A percentile compares a stretch with the other conserved stretches of the same genome.
Conservation (phyloP, 2,113 vertebrate species). For the Amphilophus citrinellus region DNA sequence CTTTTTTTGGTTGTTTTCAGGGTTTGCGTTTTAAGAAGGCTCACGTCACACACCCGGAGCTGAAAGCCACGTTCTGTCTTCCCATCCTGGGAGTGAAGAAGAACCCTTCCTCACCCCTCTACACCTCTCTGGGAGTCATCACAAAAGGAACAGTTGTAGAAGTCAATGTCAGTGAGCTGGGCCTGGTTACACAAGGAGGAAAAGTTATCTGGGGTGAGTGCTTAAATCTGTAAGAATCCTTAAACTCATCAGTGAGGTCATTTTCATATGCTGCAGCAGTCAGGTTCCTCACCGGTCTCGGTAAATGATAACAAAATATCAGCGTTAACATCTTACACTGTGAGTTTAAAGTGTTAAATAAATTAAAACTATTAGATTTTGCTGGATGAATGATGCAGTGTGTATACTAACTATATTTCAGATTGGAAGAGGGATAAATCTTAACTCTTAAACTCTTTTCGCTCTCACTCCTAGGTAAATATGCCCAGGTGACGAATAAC, state of each 20-base stretch:
- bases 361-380: background rate
- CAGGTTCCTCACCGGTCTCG: background rate
- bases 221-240: background rate
- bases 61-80: conserved; percentile 97
- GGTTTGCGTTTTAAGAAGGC: conserved; percentile 98
- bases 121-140: conserved; percentile 95
- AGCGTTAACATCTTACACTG: background rate
- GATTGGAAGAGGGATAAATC: background rate
- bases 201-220: conserved; percentile 99
- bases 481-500: conserved; percentile 98
- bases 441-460: background rate
- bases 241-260: background rate
- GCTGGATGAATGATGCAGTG: background rate
- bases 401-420: background rate
- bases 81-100: conserved; percentile 98
- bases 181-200: conserved; percentile 97
- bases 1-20: conserved; percentile 67
- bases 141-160: conserved; percentile 97
- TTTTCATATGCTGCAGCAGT: background rate
- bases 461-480: conserved; percentile 87
- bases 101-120: conserved; percentile 96
- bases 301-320: background rate
- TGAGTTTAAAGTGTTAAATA: background rate
- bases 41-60: conserved; percentile 96
- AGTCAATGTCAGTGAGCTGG: conserved; percentile 96